Base-by-base conservation (phyloP, 2,797 vertebrate species). In the Alcedo atthis region DNA sequence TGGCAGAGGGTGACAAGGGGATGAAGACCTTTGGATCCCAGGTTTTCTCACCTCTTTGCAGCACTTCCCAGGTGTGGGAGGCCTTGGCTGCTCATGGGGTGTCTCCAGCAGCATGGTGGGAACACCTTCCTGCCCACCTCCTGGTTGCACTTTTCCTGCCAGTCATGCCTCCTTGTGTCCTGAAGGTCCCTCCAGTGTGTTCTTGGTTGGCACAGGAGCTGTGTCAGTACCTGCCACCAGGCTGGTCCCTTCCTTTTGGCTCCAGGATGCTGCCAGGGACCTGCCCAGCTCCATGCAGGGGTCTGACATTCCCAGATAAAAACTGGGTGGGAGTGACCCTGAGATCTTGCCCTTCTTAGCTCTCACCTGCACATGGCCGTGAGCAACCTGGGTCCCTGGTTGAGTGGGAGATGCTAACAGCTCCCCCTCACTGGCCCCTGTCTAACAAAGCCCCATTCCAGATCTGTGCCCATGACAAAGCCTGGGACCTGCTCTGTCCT, bases 401-500 rank as follows among this genome's bases (percentile, higher is more conserved):
- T 7, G 20, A 11, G 12, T 9, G 32, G 1, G 5, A 53, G 58
- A 8, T 76, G 18, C 40, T 86, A 81, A 64, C 30, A 74, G 18
- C 28, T 17, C 15, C 16, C 20, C 37, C 32, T 43, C 37, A 28
- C 48, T 81, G 20, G 5, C 14, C 20, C 5, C 15, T 20, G 14
- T 67, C 42, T n/a, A 51, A 73, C 6, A 3, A 33, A 87, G 81
- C n/a, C 74, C 21, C 6, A 2, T 78, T 88, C 21, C 73, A 99
- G 98, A 98, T 99, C 95, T 94, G 96, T 48, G 83, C 92, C 53
- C 97, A 97, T 0, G 97, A 98, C 73, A 97, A 88, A 54, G 96
- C 97, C 57, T 89, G 86, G 86, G 98, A 99, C 93, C 96, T 99
- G 85, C 96, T 99, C 37, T 86, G 25, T 79, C 93, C 97, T 2